Conservation (phyloP, 2,888 invertebrate species). For the Oxyteleia sp. region DNA sequence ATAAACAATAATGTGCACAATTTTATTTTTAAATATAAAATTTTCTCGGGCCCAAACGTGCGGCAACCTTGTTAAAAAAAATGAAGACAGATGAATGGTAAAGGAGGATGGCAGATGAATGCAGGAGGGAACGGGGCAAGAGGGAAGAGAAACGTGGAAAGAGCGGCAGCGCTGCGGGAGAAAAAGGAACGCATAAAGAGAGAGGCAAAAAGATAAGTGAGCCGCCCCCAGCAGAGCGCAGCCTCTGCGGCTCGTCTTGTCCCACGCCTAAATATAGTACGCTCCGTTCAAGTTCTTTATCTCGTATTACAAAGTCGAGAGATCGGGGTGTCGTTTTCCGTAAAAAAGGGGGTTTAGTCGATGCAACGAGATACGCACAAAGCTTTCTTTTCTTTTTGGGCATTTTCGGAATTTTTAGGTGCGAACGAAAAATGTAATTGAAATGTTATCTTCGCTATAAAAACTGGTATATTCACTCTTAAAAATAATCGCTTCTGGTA, state of each 20-base stretch:
- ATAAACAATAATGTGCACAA: too few relatives aligned
- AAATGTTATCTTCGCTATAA: too few relatives aligned
- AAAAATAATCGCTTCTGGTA: too few relatives aligned
- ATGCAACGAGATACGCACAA: too few relatives aligned
- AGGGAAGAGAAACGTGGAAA: conserved; percentile 52
- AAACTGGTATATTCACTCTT: too few relatives aligned
- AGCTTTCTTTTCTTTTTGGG: too few relatives aligned
- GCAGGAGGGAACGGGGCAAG: conserved; percentile 34
- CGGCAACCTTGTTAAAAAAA: not conserved
- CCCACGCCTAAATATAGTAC: conserved; percentile 82
- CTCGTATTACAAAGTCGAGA: conserved; percentile 70
- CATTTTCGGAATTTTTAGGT: too few relatives aligned
- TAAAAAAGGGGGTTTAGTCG: too few relatives aligned
- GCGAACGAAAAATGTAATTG: too few relatives aligned
- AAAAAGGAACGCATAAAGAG: conserved; percentile 71
- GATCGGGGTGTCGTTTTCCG: too few relatives aligned
- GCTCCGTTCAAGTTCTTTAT: conserved; percentile 82
- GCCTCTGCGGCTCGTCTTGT: conserved; percentile 82
- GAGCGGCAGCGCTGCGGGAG: conserved; percentile 62
- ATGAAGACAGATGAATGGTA: not conserved
- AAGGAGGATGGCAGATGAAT: conserved; percentile 15
- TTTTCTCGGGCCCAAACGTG: not conserved
- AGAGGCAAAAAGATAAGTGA: conserved; percentile 81
- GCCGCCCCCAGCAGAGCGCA: conserved; percentile 87
- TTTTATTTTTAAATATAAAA: not conserved